Evolutionary conservation across 2,888 invertebrate genomes (phyloP).

Genomic region (Hypomecis atomaria): DNA sequence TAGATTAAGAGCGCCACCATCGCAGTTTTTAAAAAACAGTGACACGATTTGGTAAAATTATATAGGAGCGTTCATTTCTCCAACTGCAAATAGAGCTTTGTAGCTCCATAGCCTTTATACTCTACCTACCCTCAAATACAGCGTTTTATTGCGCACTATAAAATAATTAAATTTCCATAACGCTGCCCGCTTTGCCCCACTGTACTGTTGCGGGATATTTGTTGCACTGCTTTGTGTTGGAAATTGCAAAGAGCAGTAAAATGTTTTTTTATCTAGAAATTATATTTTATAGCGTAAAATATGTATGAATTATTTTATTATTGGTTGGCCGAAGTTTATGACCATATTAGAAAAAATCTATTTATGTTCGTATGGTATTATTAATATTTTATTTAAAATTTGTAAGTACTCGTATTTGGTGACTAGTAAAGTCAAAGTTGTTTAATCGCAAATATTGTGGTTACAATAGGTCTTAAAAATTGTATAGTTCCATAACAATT

Average conservation of each 20-base stretch:
- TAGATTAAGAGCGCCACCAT: slow-evolving; percentile 37
- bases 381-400: no score
- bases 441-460: no score
- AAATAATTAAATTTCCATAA: slow-evolving; percentile 75
- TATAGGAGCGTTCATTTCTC: neutral
- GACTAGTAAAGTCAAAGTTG: no score
- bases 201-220: slow-evolving; percentile 41
- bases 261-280: no score
- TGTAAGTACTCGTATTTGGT: no score
- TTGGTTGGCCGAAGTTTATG: no score
- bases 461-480: no score
- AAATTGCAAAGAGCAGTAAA: neutral
- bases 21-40: neutral
- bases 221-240: slow-evolving; percentile 36
- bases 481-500: no score
- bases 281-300: no score
- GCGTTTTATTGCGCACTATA: slow-evolving; percentile 65
- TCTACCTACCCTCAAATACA: slow-evolving; percentile 52
- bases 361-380: no score
- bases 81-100: neutral
- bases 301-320: no score
- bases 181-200: slow-evolving; percentile 50
- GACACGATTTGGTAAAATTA: neutral
- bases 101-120: slow-evolving; percentile 10
- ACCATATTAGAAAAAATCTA: no score